Base-by-base conservation (phyloP, 2,888 invertebrate species). In the Leucophenga montana region DNA sequence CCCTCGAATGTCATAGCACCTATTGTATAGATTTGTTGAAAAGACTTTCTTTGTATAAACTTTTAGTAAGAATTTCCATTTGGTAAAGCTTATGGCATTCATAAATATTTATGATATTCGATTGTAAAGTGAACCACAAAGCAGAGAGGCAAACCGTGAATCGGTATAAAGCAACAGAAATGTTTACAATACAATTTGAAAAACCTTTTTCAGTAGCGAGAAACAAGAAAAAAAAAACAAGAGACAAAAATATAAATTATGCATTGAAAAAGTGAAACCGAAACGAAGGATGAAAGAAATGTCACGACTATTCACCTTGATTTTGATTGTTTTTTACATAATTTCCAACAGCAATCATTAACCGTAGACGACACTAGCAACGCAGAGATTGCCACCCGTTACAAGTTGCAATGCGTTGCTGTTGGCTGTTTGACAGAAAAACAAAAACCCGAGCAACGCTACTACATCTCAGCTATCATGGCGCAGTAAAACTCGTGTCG, bases 61-160 rank as follows among this genome's bases (percentile, higher is more conserved):
- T 56, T 59, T 68, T 62, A 59, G 70, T 67, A 67, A 46, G 16
- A 64, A 57, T 20, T 72, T 69, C 72, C 64, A 75, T 72, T 73
- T 74, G 75, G 75, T 72, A 73, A 16, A 59, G 59, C 59, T 59
- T 59, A 59, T 64, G 22, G 71, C 68, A 75, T 75, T 75, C 83
- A 81, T 81, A 79, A 84, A 81, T 81, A 83, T 81, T 81, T 84
- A 81, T 80, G 77, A 77, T 72, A 77, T 69, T 64, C 16, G 39
- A 39, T 6, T 31, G 20, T 39, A 57, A 6, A 22, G 39, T 31
- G 22, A 57, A 57, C 33, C 57, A 13, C 22, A 20, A 57, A 20
- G 11, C 16, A 14, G 57, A 3, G 14, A 33, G 9, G 27, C 57
- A 22, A 39, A 11, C 11, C 14, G 1, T 18, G 6, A 61, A 59